phyloP scores from a whole-genome alignment of 2,113 vertebrate genomes.

The Pagrus major region DNA sequence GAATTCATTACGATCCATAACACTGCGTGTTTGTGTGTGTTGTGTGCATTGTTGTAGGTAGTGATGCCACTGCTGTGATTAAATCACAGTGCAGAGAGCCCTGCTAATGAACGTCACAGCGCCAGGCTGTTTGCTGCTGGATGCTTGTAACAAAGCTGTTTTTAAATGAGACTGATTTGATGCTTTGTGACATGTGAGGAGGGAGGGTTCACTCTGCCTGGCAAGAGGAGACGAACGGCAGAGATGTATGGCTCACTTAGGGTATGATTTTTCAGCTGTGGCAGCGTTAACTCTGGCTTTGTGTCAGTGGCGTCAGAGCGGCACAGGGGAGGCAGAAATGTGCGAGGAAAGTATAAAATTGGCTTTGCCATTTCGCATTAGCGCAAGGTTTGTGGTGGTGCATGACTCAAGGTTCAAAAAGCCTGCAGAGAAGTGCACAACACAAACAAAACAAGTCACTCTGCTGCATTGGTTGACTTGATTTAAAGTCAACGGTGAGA shows the following conservation, averaged over 20 bases:
- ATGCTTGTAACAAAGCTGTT: slow-evolving; percentile 50
- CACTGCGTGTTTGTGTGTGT: not conserved
- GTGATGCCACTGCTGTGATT: slow-evolving; percentile 57
- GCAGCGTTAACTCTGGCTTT: slow-evolving; percentile 34
- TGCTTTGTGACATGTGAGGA: slow-evolving; percentile 39
- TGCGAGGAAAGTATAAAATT: slow-evolving; percentile 39
- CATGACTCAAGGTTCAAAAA: slow-evolving; percentile 20
- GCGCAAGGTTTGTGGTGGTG: not conserved
- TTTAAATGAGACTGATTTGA: slow-evolving; percentile 48
- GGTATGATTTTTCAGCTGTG: slow-evolving; percentile 3
- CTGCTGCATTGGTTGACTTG: slow-evolving; percentile 3
- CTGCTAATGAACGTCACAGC: slow-evolving; percentile 44
- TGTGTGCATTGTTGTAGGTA: slow-evolving; percentile 40
- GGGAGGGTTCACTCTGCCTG: not conserved
- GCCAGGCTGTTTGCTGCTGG: slow-evolving; percentile 57
- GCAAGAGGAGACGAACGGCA: slow-evolving; percentile 2
- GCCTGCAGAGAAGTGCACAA: slow-evolving; percentile 4
- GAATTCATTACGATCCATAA: slow-evolving; percentile 57
- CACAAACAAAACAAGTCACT: not conserved
- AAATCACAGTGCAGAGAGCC: slow-evolving; percentile 45
- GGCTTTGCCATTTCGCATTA: slow-evolving; percentile 50
- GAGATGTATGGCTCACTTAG: slow-evolving; percentile 24
- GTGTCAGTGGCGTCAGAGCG: slow-evolving; percentile 36
- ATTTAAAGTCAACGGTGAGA: slow-evolving; percentile 40
- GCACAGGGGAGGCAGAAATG: slow-evolving; percentile 16